Base-by-base conservation (phyloP, 2,888 invertebrate species). In the Eugnorisma glareosa region DNA sequence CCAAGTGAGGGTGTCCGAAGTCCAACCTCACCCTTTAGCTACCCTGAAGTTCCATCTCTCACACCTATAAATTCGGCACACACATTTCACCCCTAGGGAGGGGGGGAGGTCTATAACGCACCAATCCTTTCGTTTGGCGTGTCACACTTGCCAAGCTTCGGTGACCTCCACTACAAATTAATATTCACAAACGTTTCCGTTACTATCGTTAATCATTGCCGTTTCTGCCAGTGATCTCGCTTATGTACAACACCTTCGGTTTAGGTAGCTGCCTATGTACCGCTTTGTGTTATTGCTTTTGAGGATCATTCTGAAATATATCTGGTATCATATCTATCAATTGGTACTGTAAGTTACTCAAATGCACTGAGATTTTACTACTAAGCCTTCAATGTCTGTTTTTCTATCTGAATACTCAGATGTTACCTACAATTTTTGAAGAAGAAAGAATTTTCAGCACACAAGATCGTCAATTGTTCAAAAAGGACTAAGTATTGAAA, bases 21-120 rank as follows among this genome's bases (percentile, higher is more conserved):
- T 96, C 96, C 95, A 95, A 78, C 96, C 96, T 96, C 96, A 96
- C 96, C 96, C 96, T 96, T 96, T 96, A 93, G 95, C 96, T 95
- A 95, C 96, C 96, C 96, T 96, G 95, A 96, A 96, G 96, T 96
- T 96, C 96, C 96, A 96, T 96, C 96, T 96, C 96, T 96, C 96
- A 96, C 96, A 96, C 96, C 96, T 96, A 96, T 96, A 96, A 96
- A 96, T 96, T 96, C 95, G 95, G 95, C 95, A 96, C 96, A 96
- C 95, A 96, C 96, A 95, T 95, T 95, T 95, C 94, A 94, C 96
- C 96, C 96, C 93, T 92, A 93, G 93, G 94, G 87, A 85, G 92
- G 94, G 89, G 86, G 93, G 94, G 94, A 91, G 93, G 93, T 92
- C 93, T 93, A 94, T 93, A 94, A 93, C 94, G 94, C 93, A 93